These are phyloP conservation scores for Phylloscopus trochilus DNA, from an alignment of 2,113 vertebrate species.

Conservation along the genomic window DNA sequence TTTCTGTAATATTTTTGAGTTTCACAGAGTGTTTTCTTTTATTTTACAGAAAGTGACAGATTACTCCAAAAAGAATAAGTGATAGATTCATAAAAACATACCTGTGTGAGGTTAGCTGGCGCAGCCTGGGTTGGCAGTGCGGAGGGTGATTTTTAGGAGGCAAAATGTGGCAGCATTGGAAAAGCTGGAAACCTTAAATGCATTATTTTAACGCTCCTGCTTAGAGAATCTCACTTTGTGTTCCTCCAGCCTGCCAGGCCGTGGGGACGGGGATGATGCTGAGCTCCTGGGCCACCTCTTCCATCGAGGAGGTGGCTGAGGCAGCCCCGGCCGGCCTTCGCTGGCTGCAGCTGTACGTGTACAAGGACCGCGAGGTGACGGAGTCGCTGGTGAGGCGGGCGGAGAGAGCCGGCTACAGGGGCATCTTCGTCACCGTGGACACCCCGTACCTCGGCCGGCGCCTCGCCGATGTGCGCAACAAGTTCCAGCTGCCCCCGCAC, in stretches of 20 bases:
- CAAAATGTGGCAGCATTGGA: too few species aligned
- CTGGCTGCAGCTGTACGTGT: slow-evolving; percentile 94
- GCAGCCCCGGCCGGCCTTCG: slow-evolving; percentile 59
- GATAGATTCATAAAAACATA: neutral
- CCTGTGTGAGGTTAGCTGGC: neutral
- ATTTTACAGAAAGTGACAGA: slow-evolving; percentile 18
- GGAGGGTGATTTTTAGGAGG: neutral
- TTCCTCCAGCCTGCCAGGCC: slow-evolving; percentile 79
- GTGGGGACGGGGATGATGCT: slow-evolving; percentile 92
- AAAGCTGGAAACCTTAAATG: neutral
- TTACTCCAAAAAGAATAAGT: neutral
- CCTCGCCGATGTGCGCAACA: slow-evolving; percentile 86
- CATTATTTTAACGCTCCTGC: rapidly evolving
- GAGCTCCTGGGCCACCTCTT: slow-evolving; percentile 94
- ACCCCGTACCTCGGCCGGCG: slow-evolving; percentile 90
- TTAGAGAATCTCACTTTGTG: neutral
- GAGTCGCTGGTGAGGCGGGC: slow-evolving; percentile 84
- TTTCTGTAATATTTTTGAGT: slow-evolving; percentile 1
- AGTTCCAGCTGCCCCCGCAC: slow-evolving; percentile 87
- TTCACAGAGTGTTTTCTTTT: neutral
- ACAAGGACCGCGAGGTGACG: slow-evolving; percentile 87
- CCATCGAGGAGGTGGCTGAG: slow-evolving; percentile 88
- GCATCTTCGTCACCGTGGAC: slow-evolving; percentile 92
- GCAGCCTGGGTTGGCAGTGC: neutral
- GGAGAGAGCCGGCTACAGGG: slow-evolving; percentile 83